Evolutionary conservation across 2,888 invertebrate species (phyloP).

Genomic region (Tetanocera ferruginea): DNA sequence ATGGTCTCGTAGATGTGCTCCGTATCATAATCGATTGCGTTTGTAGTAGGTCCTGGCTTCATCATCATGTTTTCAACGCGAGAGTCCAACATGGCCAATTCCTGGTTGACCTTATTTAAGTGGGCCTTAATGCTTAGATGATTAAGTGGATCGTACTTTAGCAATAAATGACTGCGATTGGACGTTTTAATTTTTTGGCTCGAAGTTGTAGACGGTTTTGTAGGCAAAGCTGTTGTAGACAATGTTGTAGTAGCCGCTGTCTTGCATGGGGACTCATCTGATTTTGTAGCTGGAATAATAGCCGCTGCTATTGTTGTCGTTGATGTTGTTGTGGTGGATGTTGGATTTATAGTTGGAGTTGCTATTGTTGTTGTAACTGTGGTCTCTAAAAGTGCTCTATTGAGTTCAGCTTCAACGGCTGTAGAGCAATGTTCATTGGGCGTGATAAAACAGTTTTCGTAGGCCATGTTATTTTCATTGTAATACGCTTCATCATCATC

Average conservation of each 20-base stretch:
- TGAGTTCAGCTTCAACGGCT: constrained; percentile 57
- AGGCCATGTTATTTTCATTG: constrained; percentile 56
- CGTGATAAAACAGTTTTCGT: constrained; percentile 60
- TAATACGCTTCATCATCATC: constrained; percentile 59
- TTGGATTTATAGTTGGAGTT: not conserved
- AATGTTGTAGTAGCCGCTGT: not conserved
- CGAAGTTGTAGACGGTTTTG: constrained; percentile 19
- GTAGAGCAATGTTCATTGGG: constrained; percentile 56
- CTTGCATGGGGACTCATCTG: not conserved
- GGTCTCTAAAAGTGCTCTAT: constrained; percentile 52
- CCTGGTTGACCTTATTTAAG: constrained; percentile 71
- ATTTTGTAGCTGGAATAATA: not conserved
- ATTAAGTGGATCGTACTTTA: constrained; percentile 56
- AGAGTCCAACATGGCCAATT: constrained; percentile 72
- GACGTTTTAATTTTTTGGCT: constrained; percentile 33
- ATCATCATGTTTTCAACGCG: constrained; percentile 75
- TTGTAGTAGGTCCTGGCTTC: constrained; percentile 8
- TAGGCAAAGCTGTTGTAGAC: not conserved
- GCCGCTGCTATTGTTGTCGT: not conserved
- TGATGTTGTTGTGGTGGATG: not conserved
- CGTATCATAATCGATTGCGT: constrained; percentile 70
- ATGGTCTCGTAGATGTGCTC: constrained; percentile 79
- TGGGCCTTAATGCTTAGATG: constrained; percentile 60
- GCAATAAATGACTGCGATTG: constrained; percentile 21
- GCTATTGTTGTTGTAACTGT: constrained; percentile 29